Evolutionary conservation across 2,888 invertebrate genomes (phyloP), one percentile per base, ranked within the genome.

Genomic region (Morpho deidamia): DNA sequence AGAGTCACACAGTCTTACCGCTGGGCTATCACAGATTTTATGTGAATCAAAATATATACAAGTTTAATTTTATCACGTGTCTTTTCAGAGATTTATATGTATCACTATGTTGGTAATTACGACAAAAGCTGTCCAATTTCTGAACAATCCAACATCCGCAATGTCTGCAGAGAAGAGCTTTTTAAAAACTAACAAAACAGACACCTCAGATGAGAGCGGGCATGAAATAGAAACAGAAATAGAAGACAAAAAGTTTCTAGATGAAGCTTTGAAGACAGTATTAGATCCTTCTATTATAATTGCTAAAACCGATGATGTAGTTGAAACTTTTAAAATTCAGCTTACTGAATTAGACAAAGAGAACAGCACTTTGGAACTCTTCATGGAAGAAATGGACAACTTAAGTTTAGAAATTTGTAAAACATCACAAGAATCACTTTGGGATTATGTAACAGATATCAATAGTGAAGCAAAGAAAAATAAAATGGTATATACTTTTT

Each of bases 341-440:
- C 60, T 88, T 59, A 76, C 80, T 39, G 76, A 78, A 57, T 61
- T 88, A 53, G 75, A 81, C 50, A 79, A 76, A 59, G 71, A 64
- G 34, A 87, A 83, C 64, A 64, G 69, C 8, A 79, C 78, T 12
- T 56, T 87, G n/a, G 78, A 83, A 12, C 55, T 62, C 1, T 89
- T 87, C 61, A 83, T 89, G 76, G 75, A 81, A 1, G 78, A 79
- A 65, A 86, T 89, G 86, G 88, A 88, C 62, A 80, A 79, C 53
- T 62, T 89, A 51, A 88, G 84, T 67, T 75, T 84, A 52, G 83
- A 84, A 59, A 74, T 85, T 39, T 88, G 89, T 62, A 85, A 83
- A 72, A 80, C 78, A 32, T 87, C 89, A 10, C 87, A 87, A 63
- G 73, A 81, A 51, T 81, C 86, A 1, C 64, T 89, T 37, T 89